Percentiles rank a stretch among this genome's conserved stretches.
phyloP scores from a whole-genome alignment of 2,888 invertebrate species.

The Steinernema scapterisci region DNA sequence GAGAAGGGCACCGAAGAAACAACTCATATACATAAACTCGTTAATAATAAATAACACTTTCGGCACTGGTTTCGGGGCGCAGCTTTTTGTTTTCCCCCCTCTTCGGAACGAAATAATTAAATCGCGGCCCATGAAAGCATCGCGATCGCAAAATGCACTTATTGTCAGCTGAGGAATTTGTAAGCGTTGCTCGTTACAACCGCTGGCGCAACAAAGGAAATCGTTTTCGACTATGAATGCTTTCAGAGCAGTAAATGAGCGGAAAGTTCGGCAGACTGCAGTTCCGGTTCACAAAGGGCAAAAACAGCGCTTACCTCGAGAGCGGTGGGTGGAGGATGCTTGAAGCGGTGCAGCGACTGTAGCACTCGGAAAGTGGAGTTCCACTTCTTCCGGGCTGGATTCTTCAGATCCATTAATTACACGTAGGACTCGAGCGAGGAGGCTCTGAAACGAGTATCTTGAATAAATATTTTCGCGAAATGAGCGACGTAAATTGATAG shows the following conservation, averaged over 20 bases:
- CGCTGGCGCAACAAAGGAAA: neutral
- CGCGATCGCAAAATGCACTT: constrained; percentile 11
- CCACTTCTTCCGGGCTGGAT: constrained; percentile 56
- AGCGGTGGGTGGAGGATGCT: constrained; percentile 45
- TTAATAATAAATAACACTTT: constrained; percentile 17
- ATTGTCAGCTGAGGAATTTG: neutral
- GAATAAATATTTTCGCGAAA: neutral
- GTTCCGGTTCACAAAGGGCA: neutral
- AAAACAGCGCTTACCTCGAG: constrained; percentile 35
- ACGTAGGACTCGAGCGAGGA: neutral
- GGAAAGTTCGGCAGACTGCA: no score
- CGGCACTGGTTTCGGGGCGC: neutral
- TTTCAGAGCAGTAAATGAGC: no score
- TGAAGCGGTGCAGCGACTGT: constrained; percentile 61
- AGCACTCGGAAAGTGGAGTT: constrained; percentile 62
- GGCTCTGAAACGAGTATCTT: neutral
- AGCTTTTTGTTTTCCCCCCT: neutral
- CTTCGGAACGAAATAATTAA: neutral
- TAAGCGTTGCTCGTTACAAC: constrained; percentile 14
- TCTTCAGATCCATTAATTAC: constrained; percentile 13
- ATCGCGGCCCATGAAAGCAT: neutral
- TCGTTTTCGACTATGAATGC: constrained; percentile 5
- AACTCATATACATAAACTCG: constrained; percentile 2
- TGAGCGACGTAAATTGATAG: neutral
- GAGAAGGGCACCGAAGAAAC: neutral